phyloP scores from a whole-genome alignment of 2,797 vertebrate genomes.

The Sebastes itinus region DNA sequence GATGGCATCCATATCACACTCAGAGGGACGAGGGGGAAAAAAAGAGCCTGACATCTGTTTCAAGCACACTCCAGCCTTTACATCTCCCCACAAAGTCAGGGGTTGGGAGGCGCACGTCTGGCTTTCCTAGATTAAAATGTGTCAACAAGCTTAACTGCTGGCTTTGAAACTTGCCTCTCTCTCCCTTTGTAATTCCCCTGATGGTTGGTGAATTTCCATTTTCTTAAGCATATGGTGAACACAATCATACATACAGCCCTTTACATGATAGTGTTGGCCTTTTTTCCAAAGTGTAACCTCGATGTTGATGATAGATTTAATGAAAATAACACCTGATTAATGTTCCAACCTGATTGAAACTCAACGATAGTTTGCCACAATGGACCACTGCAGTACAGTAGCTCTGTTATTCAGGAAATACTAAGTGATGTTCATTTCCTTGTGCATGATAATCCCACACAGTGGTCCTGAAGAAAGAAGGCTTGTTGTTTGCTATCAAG shows the following conservation, averaged over 20 bases:
- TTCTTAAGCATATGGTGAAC: slow-evolving; percentile 70
- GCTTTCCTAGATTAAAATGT: slow-evolving; percentile 80
- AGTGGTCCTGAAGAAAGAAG: slow-evolving; percentile 45
- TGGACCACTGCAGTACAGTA: background rate
- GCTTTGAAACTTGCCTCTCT: slow-evolving; percentile 75
- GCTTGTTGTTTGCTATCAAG: slow-evolving; percentile 59
- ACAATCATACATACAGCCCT: slow-evolving; percentile 43
- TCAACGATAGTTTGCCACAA: background rate
- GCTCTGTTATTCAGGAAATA: slow-evolving; percentile 37
- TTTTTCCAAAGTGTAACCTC: slow-evolving; percentile 24
- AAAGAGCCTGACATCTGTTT: slow-evolving; percentile 75
- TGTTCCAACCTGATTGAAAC: background rate
- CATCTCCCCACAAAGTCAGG: slow-evolving; percentile 72
- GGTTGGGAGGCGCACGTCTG: slow-evolving; percentile 73
- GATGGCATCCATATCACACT: slow-evolving; percentile 76
- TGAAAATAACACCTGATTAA: slow-evolving; percentile 1
- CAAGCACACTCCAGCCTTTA: slow-evolving; percentile 75
- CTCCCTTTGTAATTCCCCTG: slow-evolving; percentile 67
- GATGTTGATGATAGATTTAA: background rate
- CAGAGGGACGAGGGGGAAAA: slow-evolving; percentile 51
- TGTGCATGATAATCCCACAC: slow-evolving; percentile 47
- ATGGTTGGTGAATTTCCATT: slow-evolving; percentile 71
- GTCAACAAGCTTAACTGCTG: slow-evolving; percentile 78
- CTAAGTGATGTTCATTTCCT: slow-evolving; percentile 31
- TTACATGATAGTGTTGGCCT: slow-evolving; percentile 50